A percentile compares a stretch with the other conserved stretches of the same genome.
phyloP scores from a whole-genome alignment of 1,140 invertebrate genomes.

The Apolygus lucorum region DNA sequence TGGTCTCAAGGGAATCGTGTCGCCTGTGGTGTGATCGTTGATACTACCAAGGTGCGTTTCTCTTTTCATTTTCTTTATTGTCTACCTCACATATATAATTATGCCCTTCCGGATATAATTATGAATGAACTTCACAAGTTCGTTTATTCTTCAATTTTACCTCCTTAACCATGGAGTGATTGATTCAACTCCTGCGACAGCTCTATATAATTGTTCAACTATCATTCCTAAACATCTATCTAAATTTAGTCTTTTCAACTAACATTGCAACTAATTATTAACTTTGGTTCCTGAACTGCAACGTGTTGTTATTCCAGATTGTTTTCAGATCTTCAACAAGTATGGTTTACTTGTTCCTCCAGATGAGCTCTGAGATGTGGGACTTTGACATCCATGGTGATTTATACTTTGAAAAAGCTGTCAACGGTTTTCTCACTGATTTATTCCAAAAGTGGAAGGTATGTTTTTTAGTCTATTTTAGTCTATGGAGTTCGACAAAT shows the following conservation, averaged over 20 bases:
- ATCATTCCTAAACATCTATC: no score
- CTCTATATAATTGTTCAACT: no score
- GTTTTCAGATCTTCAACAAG: slow-evolving; percentile 95
- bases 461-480: slow-evolving; percentile 30
- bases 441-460: slow-evolving; percentile 97
- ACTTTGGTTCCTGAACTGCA: no score
- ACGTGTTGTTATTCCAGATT: slow-evolving; percentile 53
- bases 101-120: no score
- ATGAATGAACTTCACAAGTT: no score
- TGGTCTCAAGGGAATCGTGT: slow-evolving; percentile 93
- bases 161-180: no score
- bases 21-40: slow-evolving; percentile 87
- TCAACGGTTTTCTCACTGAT: slow-evolving; percentile 92
- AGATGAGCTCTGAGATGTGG: slow-evolving; percentile 99
- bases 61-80: slow-evolving; percentile 4
- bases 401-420: slow-evolving; percentile 91
- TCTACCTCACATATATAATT: no score
- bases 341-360: slow-evolving; percentile 93
- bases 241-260: no score
- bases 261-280: no score
- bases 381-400: slow-evolving; percentile 98
- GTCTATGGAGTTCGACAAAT: no score
- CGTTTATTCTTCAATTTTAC: no score
- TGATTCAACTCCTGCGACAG: no score
- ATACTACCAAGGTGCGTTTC: slow-evolving; percentile 73